These are phyloP conservation scores for Agrypnus murinus DNA, from an alignment of 2,888 invertebrate genomes.

Conservation along the genomic window DNA sequence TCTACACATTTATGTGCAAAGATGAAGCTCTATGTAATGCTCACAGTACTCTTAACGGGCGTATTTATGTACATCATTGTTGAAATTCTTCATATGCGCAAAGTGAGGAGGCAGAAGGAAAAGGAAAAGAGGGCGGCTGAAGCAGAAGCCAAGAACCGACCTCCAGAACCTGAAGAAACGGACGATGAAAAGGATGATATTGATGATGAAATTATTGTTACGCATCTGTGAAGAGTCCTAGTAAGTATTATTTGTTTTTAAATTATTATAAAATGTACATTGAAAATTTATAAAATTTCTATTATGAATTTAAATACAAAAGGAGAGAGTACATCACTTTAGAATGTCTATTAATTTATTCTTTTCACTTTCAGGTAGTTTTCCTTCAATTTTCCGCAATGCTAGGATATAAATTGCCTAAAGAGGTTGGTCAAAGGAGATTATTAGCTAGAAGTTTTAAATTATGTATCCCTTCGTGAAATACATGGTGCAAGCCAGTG, in stretches of 20 bases:
- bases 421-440: constrained; percentile 28
- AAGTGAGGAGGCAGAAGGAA: constrained; percentile 84
- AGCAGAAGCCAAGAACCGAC: constrained; percentile 75
- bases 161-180: constrained; percentile 69
- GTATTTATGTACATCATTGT: constrained; percentile 86
- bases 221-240: constrained; percentile 78
- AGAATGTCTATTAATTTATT: no score
- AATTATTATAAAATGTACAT: no score
- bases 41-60: constrained; percentile 84
- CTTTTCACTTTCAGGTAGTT: constrained; percentile 16
- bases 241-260: background rate
- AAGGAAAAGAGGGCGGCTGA: constrained; percentile 78
- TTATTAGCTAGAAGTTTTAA: constrained; percentile 17
- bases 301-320: no score
- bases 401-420: constrained; percentile 6
- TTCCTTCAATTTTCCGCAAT: background rate
- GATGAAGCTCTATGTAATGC: constrained; percentile 90
- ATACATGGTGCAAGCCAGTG: constrained; percentile 39
- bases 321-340: no score
- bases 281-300: no score
- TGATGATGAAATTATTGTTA: constrained; percentile 91
- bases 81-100: constrained; percentile 88
- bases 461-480: constrained; percentile 29
- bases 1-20: constrained; percentile 89
- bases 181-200: constrained; percentile 91